phyloP scores from a whole-genome alignment of 2,888 invertebrate genomes.

The Pollenia griseotomentosa region DNA sequence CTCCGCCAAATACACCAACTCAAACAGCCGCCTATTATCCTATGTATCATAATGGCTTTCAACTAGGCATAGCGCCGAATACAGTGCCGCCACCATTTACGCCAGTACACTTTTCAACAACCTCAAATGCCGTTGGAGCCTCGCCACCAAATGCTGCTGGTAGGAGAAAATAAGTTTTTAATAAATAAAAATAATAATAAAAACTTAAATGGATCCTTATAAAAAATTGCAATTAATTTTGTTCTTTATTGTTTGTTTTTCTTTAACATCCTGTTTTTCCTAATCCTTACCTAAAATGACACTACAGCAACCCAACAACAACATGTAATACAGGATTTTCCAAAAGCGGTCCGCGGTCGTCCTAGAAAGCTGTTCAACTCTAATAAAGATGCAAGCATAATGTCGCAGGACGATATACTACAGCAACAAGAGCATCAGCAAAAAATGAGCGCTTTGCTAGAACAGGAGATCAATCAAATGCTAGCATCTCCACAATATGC shows the following conservation, averaged over 20 bases:
- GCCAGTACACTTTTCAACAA: slow-evolving; percentile 82
- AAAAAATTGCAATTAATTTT: slow-evolving; percentile 59
- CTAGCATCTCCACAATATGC: slow-evolving; percentile 78
- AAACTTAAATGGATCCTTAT: slow-evolving; percentile 66
- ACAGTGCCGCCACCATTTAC: slow-evolving; percentile 83
- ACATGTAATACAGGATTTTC: slow-evolving; percentile 82
- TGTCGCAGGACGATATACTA: slow-evolving; percentile 71
- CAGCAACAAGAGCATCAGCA: slow-evolving; percentile 78
- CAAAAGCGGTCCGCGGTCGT: slow-evolving; percentile 83
- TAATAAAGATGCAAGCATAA: slow-evolving; percentile 62
- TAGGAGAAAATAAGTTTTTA: slow-evolving; percentile 60
- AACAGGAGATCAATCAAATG: slow-evolving; percentile 84
- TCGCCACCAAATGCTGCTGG: slow-evolving; percentile 66
- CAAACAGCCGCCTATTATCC: slow-evolving; percentile 81
- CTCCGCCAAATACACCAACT: slow-evolving; percentile 76
- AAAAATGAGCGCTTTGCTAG: slow-evolving; percentile 82
- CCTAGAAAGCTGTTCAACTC: slow-evolving; percentile 80
- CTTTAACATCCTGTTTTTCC: slow-evolving; percentile 40
- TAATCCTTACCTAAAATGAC: not conserved
- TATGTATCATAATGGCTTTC: slow-evolving; percentile 84
- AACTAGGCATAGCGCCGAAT: slow-evolving; percentile 82
- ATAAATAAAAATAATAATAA: slow-evolving; percentile 53
- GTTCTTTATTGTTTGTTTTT: slow-evolving; percentile 66
- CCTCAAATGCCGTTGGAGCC: slow-evolving; percentile 72
- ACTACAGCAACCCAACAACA: slow-evolving; percentile 74